Evolutionary conservation across 2,888 invertebrate species (phyloP).

Genomic region (Tolmerus cingulatus): DNA sequence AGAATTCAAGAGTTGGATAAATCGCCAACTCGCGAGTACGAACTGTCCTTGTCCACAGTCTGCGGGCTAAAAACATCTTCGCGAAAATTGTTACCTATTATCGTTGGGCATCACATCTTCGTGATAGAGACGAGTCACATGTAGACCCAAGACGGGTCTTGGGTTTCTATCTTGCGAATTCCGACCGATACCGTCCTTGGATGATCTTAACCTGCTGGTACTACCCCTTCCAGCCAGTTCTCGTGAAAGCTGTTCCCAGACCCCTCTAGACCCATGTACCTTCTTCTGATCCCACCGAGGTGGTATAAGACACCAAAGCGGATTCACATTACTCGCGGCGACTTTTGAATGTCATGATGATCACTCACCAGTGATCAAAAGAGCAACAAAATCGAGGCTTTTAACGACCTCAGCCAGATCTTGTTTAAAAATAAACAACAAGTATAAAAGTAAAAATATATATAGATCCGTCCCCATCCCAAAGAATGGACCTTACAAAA

Average conservation of each 20-base stretch:
- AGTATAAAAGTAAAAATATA: neutral
- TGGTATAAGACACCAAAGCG: neutral
- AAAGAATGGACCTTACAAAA: neutral
- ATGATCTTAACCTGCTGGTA: neutral
- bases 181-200: slow-evolving; percentile 48
- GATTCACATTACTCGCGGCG: slow-evolving; percentile 17
- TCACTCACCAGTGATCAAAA: slow-evolving; percentile 8
- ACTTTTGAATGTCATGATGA: slow-evolving; percentile 29
- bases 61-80: neutral
- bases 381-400: slow-evolving; percentile 15
- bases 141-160: neutral
- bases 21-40: neutral
- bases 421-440: neutral
- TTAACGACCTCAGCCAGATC: neutral
- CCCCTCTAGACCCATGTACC: neutral
- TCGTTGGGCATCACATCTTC: neutral
- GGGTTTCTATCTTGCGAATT: slow-evolving; percentile 43
- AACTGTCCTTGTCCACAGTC: neutral
- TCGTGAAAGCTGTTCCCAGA: neutral
- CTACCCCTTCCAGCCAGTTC: slow-evolving; percentile 14
- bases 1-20: neutral
- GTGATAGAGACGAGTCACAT: neutral
- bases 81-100: neutral
- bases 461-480: neutral
- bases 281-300: neutral